Conservation (phyloP, 2,113 vertebrate species). For the Glareola pratincola region DNA sequence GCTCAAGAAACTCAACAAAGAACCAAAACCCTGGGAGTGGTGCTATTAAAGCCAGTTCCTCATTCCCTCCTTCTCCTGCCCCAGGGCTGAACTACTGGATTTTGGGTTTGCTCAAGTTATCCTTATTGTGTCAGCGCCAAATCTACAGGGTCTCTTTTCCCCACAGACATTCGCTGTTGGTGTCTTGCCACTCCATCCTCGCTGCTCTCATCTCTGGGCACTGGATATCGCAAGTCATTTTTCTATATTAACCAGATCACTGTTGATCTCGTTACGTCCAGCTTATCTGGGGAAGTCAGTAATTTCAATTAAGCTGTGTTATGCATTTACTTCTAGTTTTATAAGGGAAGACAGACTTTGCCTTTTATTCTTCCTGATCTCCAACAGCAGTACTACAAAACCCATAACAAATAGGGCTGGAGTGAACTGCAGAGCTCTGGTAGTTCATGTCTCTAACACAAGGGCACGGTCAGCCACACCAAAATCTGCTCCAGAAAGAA, state of each 20-base stretch:
- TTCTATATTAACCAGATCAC: neutral
- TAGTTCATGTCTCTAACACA: neutral
- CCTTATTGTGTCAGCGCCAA: neutral
- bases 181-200: neutral
- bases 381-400: neutral
- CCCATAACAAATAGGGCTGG: neutral
- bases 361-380: neutral
- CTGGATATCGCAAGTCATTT: neutral
- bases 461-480: neutral
- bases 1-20: neutral
- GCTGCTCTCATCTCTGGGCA: neutral
- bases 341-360: neutral
- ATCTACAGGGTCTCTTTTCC: neutral
- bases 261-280: neutral
- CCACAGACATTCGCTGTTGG: rapidly evolving
- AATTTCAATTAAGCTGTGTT: conserved; percentile 2
- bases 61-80: neutral
- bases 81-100: neutral
- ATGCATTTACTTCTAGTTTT: neutral
- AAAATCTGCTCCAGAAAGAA: neutral
- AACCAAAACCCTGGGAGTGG: neutral
- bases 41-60: neutral
- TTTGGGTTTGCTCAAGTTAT: neutral
- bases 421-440: neutral
- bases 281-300: conserved; percentile 15